A percentile compares a stretch with the other conserved stretches of the same genome.
These are phyloP conservation scores for Chiloscyllium plagiosum DNA, from an alignment of 2,113 vertebrate genomes.

Conservation along the genomic window DNA sequence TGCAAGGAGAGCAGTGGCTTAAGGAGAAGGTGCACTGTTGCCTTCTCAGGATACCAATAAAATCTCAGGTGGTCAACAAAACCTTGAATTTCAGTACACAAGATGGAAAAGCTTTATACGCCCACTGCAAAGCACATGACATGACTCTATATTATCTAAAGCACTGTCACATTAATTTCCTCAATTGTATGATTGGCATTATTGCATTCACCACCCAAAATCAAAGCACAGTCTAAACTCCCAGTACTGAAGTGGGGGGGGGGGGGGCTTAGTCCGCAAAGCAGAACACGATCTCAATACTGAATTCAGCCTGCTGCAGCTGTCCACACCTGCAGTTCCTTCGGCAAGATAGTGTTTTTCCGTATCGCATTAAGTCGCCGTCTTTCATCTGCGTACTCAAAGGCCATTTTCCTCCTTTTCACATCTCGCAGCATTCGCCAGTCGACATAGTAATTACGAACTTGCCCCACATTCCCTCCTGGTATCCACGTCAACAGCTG, in stretches of 20 bases:
- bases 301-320: not conserved
- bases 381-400: constrained; percentile 77
- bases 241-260: no score
- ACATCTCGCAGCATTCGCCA: constrained; percentile 92
- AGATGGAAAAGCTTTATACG: not conserved
- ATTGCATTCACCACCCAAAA: not conserved
- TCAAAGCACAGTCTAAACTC: not conserved
- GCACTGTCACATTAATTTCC: not conserved
- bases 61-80: not conserved
- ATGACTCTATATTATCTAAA: not conserved
- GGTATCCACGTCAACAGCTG: not conserved
- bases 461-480: constrained; percentile 50
- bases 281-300: not conserved
- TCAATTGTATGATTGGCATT: not conserved
- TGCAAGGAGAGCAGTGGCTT: not conserved
- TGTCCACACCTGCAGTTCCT: constrained; percentile 77
- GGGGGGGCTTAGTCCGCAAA: not conserved
- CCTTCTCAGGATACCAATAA: not conserved
- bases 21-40: not conserved
- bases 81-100: not conserved
- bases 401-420: constrained; percentile 80
- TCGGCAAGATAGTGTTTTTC: constrained; percentile 86
- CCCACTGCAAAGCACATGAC: not conserved
- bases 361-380: constrained; percentile 83
- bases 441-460: constrained; percentile 75